These are phyloP conservation scores for Argopecten irradians DNA, from an alignment of 1,140 invertebrate species.

Conservation along the genomic window DNA sequence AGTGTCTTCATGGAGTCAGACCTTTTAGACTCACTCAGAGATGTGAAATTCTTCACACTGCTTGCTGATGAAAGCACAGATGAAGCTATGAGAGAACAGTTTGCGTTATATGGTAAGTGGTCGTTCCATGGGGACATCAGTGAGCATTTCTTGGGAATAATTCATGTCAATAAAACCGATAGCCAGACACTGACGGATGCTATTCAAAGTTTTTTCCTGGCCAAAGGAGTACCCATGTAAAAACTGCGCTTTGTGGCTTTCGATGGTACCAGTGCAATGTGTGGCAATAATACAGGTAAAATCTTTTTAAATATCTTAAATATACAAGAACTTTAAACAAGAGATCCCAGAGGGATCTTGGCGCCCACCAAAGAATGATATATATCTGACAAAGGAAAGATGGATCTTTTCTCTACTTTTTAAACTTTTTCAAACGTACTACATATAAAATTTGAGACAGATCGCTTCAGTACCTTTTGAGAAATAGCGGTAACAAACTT, in stretches of 20 bases:
- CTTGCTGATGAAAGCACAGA: conserved; percentile 36
- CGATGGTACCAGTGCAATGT: conserved; percentile 45
- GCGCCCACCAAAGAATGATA: too few species aligned
- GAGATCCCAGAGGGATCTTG: too few species aligned
- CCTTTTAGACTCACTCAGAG: not conserved
- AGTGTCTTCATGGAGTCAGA: conserved; percentile 24
- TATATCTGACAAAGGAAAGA: too few species aligned
- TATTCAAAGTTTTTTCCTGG: conserved; percentile 25
- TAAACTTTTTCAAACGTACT: too few species aligned
- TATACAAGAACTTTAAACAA: too few species aligned
- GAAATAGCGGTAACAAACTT: too few species aligned
- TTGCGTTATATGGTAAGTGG: not conserved
- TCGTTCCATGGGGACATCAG: not conserved
- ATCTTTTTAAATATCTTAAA: too few species aligned
- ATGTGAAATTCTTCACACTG: conserved; percentile 20
- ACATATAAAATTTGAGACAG: too few species aligned
- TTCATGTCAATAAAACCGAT: not conserved
- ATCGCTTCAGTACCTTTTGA: too few species aligned
- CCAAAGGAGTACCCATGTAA: conserved; percentile 23
- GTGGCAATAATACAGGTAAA: conserved; percentile 37
- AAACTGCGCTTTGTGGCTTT: conserved; percentile 42
- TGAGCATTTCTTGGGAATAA: conserved; percentile 27
- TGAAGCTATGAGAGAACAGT: conserved; percentile 4
- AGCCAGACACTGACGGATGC: not conserved
- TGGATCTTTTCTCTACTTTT: too few species aligned